Evolutionary conservation across 2,113 vertebrate species (phyloP), one percentile per base, ranked within the genome.

Genomic region (Xenopus laevis): DNA sequence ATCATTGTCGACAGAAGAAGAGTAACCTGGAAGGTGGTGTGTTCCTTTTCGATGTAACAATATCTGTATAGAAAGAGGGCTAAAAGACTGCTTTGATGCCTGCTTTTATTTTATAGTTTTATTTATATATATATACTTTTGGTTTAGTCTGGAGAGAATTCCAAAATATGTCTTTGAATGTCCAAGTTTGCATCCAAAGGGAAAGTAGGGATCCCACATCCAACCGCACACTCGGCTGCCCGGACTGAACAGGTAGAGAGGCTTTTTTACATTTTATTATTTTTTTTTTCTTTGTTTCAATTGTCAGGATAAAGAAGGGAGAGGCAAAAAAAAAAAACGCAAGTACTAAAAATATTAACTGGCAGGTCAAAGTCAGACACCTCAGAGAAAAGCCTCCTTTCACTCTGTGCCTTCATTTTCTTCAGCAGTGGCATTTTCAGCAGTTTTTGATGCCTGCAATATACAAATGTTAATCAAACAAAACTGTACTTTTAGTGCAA

Each of bases 341-440:
- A 78, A 63, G 53, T 67, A 69, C 77, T 78, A 73, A 65, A 71
- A 60, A 78, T 72, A 66, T 59, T 60, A 72, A 72, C 63, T 67
- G 77, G 77, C 77, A 78, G 63, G 76, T 79, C 77, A 81, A 81
- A 81, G 81, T 80, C 81, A 70, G 60, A 75, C 79, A 70, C 79
- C 76, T 87, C 74, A 71, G 81, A 53, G 0, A 65, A 81, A 78
- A 71, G 78, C 68, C 58, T 40, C 52, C 60, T 78, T 79, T 92
- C 94, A 97, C 80, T 98, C 95, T 9, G 93, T 94, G n/a, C 92
- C 92, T 84, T 95, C 93, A 0, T 92, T 95, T 82, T 97, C 94
- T 71, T 91, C 96, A 15, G 95, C 91, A 82, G 92, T 95, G 76
- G 94, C 95, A 0, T 87, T 95, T 83, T 98, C 96, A 0, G 92